Base-by-base conservation (phyloP, 2,113 vertebrate genomes). In the Brachyhypopomus occidentalis region DNA sequence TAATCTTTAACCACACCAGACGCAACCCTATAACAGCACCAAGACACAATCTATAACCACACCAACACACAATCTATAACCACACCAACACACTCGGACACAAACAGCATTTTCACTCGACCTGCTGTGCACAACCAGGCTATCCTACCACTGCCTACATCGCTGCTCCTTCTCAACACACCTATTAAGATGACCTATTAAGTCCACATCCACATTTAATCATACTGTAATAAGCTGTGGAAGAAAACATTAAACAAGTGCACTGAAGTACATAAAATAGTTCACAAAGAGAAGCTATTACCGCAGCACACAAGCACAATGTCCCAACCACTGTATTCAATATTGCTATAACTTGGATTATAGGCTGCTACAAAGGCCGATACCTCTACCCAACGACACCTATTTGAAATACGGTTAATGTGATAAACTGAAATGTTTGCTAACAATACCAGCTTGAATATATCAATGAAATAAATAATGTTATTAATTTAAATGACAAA, bases 121-220 rank as follows among this genome's bases (percentile, higher is more conserved):
- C 69, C 75, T 45, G 36, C 63, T 69, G 27, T 52, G 66, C 8
- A 22, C 20, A 64, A n/a, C 6, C 45, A 66, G 59, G 16, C 12
- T 59, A 64, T 64, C 14, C 60, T 48, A 5, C 9, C 25, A 30
- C 62, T n/a, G 5, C 25, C 23, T 30, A 27, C 62, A 27, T 52
- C 12, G 7, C 14, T 11, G 8, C 12, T 14, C 45, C 45, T 11
- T 14, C 45, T 52, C 45, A 52, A 52, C 9, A 36, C 36, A 27
- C 11, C 4, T 20, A n/a, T 3, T 30, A 30, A 30, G 30, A 30
- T 45, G 2, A 38, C 36, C 48, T 56, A 55, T 72, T 52, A 56
- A 11, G 25, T 34, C 34, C 58, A 56, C 25, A 74, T 27, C 27
- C 25, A 58, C n/a, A 74, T 55, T 72, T 72, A 72, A 60, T 59